Evolutionary conservation across 2,888 invertebrate species (phyloP).

Genomic region (Carcina quercana): DNA sequence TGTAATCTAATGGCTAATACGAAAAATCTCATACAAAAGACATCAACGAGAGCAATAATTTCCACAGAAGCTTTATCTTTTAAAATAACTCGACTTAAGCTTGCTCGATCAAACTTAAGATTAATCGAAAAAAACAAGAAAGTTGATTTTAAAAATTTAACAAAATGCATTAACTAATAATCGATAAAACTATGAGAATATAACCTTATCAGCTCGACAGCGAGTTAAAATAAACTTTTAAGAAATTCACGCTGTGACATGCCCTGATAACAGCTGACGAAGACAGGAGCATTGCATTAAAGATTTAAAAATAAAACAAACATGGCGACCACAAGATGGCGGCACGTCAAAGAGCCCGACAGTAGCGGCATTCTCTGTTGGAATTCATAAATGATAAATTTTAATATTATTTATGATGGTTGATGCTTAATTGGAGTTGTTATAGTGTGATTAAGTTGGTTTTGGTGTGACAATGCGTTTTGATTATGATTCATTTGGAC

Average conservation of each 20-base stretch:
- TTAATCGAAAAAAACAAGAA: too few species aligned
- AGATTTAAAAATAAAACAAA: constrained; percentile 54
- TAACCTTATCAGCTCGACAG: constrained; percentile 16
- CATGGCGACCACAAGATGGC: constrained; percentile 61
- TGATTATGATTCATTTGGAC: too few species aligned
- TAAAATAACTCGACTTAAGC: too few species aligned
- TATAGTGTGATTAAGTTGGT: constrained; percentile 19
- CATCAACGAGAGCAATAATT: constrained; percentile 15
- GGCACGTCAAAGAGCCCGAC: constrained; percentile 60
- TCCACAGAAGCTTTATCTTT: too few species aligned
- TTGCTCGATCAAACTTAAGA: too few species aligned
- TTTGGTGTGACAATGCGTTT: constrained; percentile 38
- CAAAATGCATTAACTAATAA: constrained; percentile 18
- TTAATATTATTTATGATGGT: constrained; percentile 62
- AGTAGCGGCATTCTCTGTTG: constrained; percentile 57
- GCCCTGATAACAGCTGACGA: constrained; percentile 49
- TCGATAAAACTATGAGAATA: constrained; percentile 16
- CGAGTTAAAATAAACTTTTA: constrained; percentile 23
- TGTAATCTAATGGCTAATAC: too few species aligned
- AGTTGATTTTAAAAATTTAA: constrained; percentile 1
- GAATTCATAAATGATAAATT: constrained; percentile 73
- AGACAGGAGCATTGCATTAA: constrained; percentile 66
- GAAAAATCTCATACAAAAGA: constrained; percentile 14
- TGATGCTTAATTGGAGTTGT: constrained; percentile 40
- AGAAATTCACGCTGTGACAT: constrained; percentile 28